Evolutionary conservation across 2,113 vertebrate species (phyloP).

Genomic region (Noturus placidus): DNA sequence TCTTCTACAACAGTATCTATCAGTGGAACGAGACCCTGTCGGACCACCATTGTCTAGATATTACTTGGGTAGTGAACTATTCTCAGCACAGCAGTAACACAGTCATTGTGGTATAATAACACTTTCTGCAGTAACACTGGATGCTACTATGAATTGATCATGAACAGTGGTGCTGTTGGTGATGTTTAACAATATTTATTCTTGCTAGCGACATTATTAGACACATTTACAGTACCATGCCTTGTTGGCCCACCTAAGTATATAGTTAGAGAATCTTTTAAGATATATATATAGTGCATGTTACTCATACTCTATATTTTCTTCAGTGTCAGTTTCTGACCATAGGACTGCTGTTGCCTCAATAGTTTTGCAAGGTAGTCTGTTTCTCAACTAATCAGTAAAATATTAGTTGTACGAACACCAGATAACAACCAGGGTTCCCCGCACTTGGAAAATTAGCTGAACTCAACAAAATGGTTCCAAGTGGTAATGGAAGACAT

Average conservation of each 20-base stretch:
- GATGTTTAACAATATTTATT: neutral
- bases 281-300: neutral
- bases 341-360: neutral
- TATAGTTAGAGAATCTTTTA: neutral
- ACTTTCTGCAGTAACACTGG: too few relatives aligned
- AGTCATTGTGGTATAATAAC: too few relatives aligned
- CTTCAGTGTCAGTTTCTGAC: neutral
- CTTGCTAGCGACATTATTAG: neutral
- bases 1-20: neutral
- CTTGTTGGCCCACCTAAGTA: neutral
- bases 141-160: neutral
- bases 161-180: neutral
- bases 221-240: neutral
- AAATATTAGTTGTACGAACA: neutral
- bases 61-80: neutral
- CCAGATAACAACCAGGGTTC: neutral
- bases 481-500: neutral
- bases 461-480: neutral
- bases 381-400: neutral
- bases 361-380: neutral
- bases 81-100: neutral
- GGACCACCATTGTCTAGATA: neutral
- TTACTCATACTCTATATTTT: neutral
- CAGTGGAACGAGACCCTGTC: neutral
- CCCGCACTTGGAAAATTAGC: neutral